Evolutionary conservation across 2,797 vertebrate genomes (phyloP).

Genomic region (Apogon talboti): DNA sequence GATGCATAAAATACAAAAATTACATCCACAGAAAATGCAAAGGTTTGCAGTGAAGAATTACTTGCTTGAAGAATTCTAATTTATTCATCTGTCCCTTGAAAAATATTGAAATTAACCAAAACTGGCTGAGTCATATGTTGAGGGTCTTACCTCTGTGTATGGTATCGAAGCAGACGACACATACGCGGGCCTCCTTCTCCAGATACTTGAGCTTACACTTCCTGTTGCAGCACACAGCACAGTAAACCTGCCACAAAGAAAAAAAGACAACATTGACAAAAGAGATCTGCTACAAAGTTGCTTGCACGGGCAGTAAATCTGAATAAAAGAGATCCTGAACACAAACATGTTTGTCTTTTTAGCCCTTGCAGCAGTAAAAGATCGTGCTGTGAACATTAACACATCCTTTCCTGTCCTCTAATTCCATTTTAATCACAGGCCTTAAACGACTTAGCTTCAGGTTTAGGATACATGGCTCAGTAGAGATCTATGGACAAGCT

Average conservation of each 20-base stretch:
- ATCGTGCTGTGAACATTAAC: slow-evolving; percentile 26
- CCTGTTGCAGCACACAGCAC: slow-evolving; percentile 91
- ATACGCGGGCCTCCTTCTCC: slow-evolving; percentile 96
- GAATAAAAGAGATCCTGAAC: background rate
- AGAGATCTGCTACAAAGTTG: too few relatives aligned
- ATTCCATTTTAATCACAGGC: slow-evolving; percentile 44
- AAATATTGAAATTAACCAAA: background rate
- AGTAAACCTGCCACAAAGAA: slow-evolving; percentile 89
- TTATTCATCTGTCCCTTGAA: background rate
- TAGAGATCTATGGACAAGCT: slow-evolving; percentile 33
- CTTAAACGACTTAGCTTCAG: slow-evolving; percentile 46
- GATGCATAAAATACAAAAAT: too few relatives aligned
- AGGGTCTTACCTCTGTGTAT: slow-evolving; percentile 90
- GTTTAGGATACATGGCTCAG: slow-evolving; percentile 48
- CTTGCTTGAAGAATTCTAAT: background rate
- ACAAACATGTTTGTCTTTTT: background rate
- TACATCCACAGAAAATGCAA: too few relatives aligned
- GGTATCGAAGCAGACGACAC: slow-evolving; percentile 88
- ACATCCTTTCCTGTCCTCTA: slow-evolving; percentile 22
- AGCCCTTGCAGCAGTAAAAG: background rate
- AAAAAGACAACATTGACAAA: background rate
- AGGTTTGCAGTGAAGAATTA: too few relatives aligned
- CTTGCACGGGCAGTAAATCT: background rate
- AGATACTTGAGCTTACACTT: slow-evolving; percentile 93
- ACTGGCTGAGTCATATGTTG: background rate